Evolutionary conservation across 2,888 invertebrate species (phyloP), one percentile per base, ranked within the genome.

Genomic region (Tipula helvola): DNA sequence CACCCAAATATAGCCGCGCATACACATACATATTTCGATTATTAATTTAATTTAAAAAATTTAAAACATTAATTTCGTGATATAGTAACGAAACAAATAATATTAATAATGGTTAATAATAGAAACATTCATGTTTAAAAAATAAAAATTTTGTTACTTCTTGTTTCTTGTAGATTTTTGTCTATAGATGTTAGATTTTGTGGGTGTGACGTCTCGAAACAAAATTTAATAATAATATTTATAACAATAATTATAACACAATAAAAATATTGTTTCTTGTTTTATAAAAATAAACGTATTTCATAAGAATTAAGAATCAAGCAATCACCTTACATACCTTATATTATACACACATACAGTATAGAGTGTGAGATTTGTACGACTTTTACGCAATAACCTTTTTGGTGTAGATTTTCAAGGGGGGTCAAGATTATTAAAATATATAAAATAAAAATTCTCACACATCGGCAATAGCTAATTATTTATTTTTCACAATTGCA

Each of bases 401-500:
- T 41, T 8, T 44, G 44, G 10, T 44, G 44, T 44, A 44, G 44
- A 44, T 44, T 44, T 44, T 44, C 12, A 28, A 1, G 1, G 28
- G 28, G 44, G 44, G 44, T 44, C 44, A 44, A 44, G 44, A 44
- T 44, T 12, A 44, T 12, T 10, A 44, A 3, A 44, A 44, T 41
- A 10, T 8, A 44, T 3, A 7, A 44, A 44, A 44, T 3, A 44
- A 44, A 41, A 44, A 44, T 44, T 44, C 44, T 10, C 44, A 44
- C 44, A 44, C 44, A 12, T 10, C 1, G 5, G 39, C 39, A 39
- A 39, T 5, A 39, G 5, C 39, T 39, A 7, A 39, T 39, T 39
- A 39, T 28, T 1, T 8, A 41, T 41, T 41, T n/a, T 44, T 8
- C 44, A 7, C 3, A 7, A 39, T 84, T 90, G 88, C 93, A 94